These are phyloP conservation scores for Glaucomys volans DNA, from an alignment of 2,113 vertebrate genomes.

Conservation along the genomic window DNA sequence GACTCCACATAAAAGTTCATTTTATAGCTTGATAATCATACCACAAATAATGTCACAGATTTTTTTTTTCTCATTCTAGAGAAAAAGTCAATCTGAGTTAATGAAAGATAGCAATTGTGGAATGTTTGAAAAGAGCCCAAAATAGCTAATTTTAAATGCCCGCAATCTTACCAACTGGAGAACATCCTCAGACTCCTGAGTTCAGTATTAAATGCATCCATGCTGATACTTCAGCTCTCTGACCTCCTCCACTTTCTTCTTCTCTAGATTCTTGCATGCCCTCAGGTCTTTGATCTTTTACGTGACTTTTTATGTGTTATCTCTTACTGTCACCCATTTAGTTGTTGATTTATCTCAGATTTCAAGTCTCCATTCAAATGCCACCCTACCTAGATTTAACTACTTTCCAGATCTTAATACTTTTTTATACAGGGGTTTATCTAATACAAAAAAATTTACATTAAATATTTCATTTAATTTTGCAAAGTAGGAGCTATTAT, in stretches of 20 bases:
- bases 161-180: not conserved
- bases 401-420: not conserved
- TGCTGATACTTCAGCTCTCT: not conserved
- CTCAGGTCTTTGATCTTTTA: not conserved
- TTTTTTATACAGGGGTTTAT: not conserved
- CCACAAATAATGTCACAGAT: not conserved
- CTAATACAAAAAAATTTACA: not conserved
- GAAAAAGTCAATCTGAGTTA: not conserved
- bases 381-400: not conserved
- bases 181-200: not conserved
- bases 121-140: not conserved
- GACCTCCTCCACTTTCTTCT: not conserved
- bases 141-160: not conserved
- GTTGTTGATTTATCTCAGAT: not conserved
- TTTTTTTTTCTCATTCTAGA: not conserved
- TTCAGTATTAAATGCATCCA: not conserved
- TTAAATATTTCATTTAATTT: not conserved
- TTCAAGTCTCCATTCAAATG: constrained; percentile 35
- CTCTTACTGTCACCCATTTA: not conserved
- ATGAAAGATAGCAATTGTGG: not conserved
- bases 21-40: not conserved
- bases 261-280: not conserved
- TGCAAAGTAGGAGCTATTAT: not conserved
- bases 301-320: not conserved
- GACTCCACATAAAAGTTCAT: constrained; percentile 12